Percentiles rank a stretch among this genome's conserved stretches.
phyloP scores from a whole-genome alignment of 2,113 vertebrate species.

The Centrocercus urophasianus region DNA sequence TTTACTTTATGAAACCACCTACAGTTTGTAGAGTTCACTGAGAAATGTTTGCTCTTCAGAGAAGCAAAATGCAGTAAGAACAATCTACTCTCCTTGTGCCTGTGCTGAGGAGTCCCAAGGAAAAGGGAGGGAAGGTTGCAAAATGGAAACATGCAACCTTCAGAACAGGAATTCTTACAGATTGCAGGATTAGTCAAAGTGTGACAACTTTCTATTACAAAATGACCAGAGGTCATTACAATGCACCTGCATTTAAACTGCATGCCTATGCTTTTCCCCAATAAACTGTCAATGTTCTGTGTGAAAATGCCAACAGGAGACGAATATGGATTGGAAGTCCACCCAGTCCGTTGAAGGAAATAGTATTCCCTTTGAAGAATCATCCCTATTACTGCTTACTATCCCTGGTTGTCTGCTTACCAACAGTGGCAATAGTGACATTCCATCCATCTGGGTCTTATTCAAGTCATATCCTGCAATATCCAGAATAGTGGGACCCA shows the following conservation, averaged over 20 bases:
- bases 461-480: conserved; percentile 89
- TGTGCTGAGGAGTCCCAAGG: not conserved
- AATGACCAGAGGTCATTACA: not conserved
- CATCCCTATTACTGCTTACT: not conserved
- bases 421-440: conserved; percentile 90
- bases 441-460: conserved; percentile 96
- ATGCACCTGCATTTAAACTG: not conserved
- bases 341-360: not conserved
- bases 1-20: not conserved
- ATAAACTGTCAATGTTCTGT: not conserved
- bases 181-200: not conserved
- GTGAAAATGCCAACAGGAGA: not conserved
- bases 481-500: conserved; percentile 96
- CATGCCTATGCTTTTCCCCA: not conserved
- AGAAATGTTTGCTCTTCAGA: not conserved
- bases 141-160: not conserved
- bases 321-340: not conserved
- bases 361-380: not conserved
- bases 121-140: not conserved
- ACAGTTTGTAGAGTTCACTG: not conserved
- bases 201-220: not conserved
- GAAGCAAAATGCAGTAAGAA: not conserved
- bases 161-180: not conserved
- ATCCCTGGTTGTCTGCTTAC: conserved; percentile 71
- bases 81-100: not conserved